phyloP scores from a whole-genome alignment of 2,113 vertebrate genomes.

The Syngnathus floridae region DNA sequence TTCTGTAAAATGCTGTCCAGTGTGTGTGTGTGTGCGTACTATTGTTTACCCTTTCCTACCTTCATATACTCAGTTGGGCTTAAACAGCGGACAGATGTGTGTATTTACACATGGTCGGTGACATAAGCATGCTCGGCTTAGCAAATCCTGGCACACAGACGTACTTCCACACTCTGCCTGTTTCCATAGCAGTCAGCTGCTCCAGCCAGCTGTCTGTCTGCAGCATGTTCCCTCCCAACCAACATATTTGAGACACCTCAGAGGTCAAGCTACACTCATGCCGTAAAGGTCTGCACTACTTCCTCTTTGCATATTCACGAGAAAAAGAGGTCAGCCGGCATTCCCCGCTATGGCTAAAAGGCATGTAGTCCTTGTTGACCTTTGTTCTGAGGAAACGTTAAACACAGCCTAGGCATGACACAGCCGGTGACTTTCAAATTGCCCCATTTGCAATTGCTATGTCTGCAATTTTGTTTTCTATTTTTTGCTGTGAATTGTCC shows the following conservation, averaged over 20 bases:
- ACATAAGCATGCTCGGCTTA: slow-evolving; percentile 7
- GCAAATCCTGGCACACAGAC: slow-evolving; percentile 35
- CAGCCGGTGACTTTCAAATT: not conserved
- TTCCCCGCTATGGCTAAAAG: slow-evolving; percentile 16
- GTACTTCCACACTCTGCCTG: slow-evolving; percentile 30
- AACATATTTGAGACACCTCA: slow-evolving; percentile 33
- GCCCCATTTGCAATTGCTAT: slow-evolving; percentile 19
- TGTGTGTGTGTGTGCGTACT: slow-evolving; percentile 14
- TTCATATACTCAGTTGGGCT: slow-evolving; percentile 22
- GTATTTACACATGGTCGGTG: slow-evolving; percentile 7
- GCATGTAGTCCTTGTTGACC: slow-evolving; percentile 39
- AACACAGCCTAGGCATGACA: too few relatives aligned
- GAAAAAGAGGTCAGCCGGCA: slow-evolving; percentile 3
- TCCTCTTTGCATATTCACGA: slow-evolving; percentile 19
- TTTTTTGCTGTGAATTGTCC: slow-evolving; percentile 21
- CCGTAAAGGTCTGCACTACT: slow-evolving; percentile 22
- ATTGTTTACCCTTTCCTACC: slow-evolving; percentile 32
- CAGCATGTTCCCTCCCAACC: slow-evolving; percentile 29
- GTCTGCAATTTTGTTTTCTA: slow-evolving; percentile 32
- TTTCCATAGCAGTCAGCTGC: slow-evolving; percentile 60
- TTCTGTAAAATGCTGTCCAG: slow-evolving; percentile 43
- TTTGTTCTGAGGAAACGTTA: slow-evolving; percentile 20
- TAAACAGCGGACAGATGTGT: slow-evolving; percentile 33
- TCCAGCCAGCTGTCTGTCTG: slow-evolving; percentile 39
- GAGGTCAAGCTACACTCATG: slow-evolving; percentile 24